These are phyloP conservation scores for Drosophila antonietae DNA, from an alignment of 2,888 invertebrate genomes.

Conservation along the genomic window DNA sequence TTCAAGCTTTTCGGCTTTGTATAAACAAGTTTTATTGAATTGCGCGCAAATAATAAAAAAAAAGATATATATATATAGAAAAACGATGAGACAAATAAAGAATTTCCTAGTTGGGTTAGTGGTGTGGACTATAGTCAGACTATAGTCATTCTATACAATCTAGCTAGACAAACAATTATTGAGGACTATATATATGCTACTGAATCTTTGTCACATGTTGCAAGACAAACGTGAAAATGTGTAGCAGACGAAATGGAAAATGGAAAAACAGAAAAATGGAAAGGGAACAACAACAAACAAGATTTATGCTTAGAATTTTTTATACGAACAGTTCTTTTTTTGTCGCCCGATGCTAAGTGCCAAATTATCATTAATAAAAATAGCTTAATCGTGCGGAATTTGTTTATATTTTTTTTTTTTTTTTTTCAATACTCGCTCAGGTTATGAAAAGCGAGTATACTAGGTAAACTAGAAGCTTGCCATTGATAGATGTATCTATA, in stretches of 20 bases:
- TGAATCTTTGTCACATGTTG: conserved; percentile 58
- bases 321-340: conserved; percentile 52
- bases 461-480: too few species aligned
- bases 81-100: conserved; percentile 21
- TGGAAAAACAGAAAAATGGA: conserved; percentile 5
- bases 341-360: conserved; percentile 69
- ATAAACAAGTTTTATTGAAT: conserved; percentile 76
- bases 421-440: background rate
- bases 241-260: conserved; percentile 9
- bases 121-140: conserved; percentile 36
- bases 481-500: too few species aligned
- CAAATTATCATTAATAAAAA: conserved; percentile 79
- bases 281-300: conserved; percentile 24
- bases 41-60: conserved; percentile 21
- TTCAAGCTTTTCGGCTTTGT: conserved; percentile 50
- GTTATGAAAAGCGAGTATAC: too few species aligned
- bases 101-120: conserved; percentile 25
- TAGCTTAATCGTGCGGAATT: conserved; percentile 69
- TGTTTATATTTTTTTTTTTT: conserved; percentile 41
- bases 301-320: conserved; percentile 67
- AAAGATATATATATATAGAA: conserved; percentile 19
- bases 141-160: background rate
- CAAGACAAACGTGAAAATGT: conserved; percentile 27
- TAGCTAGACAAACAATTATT: background rate
- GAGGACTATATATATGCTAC: conserved; percentile 33